phyloP scores from a whole-genome alignment of 2,888 invertebrate species.

The Drosophila borborema region DNA sequence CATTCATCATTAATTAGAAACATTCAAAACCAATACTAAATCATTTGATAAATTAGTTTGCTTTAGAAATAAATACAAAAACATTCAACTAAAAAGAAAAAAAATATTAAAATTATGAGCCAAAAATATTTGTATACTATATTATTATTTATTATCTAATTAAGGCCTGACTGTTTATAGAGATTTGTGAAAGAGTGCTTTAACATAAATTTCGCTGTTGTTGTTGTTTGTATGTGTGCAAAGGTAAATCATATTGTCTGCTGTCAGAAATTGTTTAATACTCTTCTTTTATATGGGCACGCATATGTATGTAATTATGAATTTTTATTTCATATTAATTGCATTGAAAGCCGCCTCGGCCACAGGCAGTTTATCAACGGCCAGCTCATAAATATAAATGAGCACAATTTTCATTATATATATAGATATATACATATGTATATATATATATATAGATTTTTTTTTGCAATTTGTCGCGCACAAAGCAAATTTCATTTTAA shows the following conservation, averaged over 20 bases:
- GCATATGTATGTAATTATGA: conserved; percentile 68
- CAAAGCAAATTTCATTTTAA: conserved; percentile 78
- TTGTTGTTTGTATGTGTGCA: not conserved
- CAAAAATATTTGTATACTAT: not conserved
- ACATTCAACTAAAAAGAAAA: not conserved
- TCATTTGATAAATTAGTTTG: not conserved
- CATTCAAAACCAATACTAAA: not conserved
- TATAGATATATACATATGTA: not conserved
- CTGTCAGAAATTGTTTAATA: conserved; percentile 54
- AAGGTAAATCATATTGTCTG: conserved; percentile 39
- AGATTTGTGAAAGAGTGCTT: not conserved
- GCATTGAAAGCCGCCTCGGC: conserved; percentile 66
- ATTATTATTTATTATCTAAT: conserved; percentile 8
- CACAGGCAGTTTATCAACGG: conserved; percentile 64
- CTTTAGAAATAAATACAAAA: not conserved
- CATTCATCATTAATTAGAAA: not conserved
- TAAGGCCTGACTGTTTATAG: not conserved
- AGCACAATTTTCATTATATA: conserved; percentile 38
- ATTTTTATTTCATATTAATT: conserved; percentile 74
- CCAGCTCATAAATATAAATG: conserved; percentile 76
- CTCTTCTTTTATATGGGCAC: conserved; percentile 22
- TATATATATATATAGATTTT: not conserved
- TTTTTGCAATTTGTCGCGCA: conserved; percentile 69
- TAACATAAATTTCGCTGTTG: conserved; percentile 13
- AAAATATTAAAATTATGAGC: not conserved